Percentiles rank a stretch among this genome's conserved stretches.
phyloP scores from a whole-genome alignment of 2,888 invertebrate species.

The Sesia apiformis region DNA sequence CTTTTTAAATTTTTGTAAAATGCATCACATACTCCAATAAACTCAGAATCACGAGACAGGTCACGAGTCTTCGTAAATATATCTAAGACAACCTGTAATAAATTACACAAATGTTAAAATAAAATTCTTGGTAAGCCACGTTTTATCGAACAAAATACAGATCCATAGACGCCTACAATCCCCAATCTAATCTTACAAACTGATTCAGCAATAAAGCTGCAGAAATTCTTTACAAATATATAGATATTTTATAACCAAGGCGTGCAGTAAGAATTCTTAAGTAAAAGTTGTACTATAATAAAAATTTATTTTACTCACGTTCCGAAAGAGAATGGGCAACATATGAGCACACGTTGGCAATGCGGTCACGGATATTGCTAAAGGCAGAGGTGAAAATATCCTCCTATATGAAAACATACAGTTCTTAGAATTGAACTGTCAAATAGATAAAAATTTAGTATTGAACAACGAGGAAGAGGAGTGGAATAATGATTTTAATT shows the following conservation, averaged over 20 bases:
- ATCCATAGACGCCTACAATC: not conserved
- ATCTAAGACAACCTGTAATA: no score
- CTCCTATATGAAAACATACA: slow-evolving; percentile 26
- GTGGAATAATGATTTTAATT: no score
- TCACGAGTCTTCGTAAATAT: no score
- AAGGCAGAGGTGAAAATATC: slow-evolving; percentile 46
- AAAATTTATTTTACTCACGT: slow-evolving; percentile 48
- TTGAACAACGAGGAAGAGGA: no score
- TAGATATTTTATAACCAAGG: not conserved
- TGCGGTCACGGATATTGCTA: slow-evolving; percentile 53
- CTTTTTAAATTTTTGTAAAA: no score
- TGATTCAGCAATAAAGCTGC: not conserved
- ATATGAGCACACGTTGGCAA: slow-evolving; percentile 56
- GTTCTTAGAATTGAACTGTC: not conserved
- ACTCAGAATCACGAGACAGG: no score
- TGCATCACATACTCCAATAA: no score
- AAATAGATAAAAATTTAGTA: no score
- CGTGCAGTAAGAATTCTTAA: slow-evolving; percentile 22
- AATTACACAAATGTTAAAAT: no score
- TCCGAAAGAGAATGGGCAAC: slow-evolving; percentile 28
- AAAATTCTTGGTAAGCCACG: no score
- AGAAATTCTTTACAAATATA: not conserved
- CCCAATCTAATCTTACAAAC: not conserved
- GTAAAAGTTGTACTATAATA: slow-evolving; percentile 27
- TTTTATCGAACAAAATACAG: no score